Conservation (phyloP, 1,140 invertebrate species). For the Lasaia peninsularis region DNA sequence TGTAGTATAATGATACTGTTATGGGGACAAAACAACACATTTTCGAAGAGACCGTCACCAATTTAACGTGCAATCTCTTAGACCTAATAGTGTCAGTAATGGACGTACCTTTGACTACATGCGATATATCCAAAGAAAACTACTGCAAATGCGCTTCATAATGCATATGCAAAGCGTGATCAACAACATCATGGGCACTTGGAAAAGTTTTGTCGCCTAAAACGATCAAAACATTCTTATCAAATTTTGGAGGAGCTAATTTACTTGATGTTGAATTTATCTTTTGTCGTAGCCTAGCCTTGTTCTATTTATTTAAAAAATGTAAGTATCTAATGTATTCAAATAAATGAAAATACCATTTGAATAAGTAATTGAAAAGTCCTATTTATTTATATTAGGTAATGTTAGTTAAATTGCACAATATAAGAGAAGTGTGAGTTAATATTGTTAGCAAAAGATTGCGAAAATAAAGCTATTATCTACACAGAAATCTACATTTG, state of each 20-base stretch:
- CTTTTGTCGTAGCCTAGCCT: background rate
- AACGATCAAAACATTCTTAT: slow-evolving; percentile 70
- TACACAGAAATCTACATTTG: slow-evolving; percentile 14
- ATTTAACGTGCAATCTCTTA: slow-evolving; percentile 57
- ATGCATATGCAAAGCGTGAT: slow-evolving; percentile 79
- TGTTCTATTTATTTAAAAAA: background rate
- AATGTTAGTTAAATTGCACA: slow-evolving; percentile 46
- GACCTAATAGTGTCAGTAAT: slow-evolving; percentile 66
- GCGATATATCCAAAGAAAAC: slow-evolving; percentile 78
- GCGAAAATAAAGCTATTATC: slow-evolving; percentile 17
- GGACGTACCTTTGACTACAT: slow-evolving; percentile 76
- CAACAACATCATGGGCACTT: slow-evolving; percentile 78
- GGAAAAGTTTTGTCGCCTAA: slow-evolving; percentile 77
- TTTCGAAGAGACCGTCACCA: slow-evolving; percentile 14
- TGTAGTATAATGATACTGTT: slow-evolving; percentile 6
- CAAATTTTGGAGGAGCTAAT: slow-evolving; percentile 39
- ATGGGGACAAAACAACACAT: background rate
- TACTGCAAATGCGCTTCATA: slow-evolving; percentile 79
- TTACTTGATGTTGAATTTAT: background rate
- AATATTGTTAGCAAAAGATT: slow-evolving; percentile 37
- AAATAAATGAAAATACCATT: background rate
- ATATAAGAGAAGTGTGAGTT: slow-evolving; percentile 44
- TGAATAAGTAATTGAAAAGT: background rate
- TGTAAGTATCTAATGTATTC: background rate
- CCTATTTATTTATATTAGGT: background rate